Percentiles rank a stretch among this genome's conserved stretches.
Evolutionary conservation across 2,797 vertebrate species (phyloP).

Genomic region (Pipistrellus pipistrellus): DNA sequence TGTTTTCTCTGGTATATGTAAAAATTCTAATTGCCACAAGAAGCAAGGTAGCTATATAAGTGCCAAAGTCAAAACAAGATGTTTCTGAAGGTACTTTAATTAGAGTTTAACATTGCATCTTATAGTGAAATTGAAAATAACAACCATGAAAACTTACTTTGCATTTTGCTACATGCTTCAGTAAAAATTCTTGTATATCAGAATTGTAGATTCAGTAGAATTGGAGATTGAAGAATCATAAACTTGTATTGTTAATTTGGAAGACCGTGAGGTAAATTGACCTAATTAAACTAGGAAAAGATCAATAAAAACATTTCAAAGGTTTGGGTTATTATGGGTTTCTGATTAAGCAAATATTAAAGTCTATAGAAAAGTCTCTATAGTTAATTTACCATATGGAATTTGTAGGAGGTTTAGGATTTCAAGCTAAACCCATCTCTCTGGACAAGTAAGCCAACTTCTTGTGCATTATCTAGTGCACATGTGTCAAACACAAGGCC

Average conservation of each 20-base stretch:
- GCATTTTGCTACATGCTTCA: not conserved
- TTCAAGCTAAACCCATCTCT: conserved; percentile 40
- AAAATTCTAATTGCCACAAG: conserved; percentile 67
- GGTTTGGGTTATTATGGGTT: conserved; percentile 13
- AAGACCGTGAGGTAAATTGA: conserved; percentile 17
- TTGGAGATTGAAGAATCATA: not conserved
- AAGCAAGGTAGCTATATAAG: conserved; percentile 64
- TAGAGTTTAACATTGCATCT: conserved; percentile 40
- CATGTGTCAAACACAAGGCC: too few relatives aligned
- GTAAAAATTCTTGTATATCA: conserved; percentile 44
- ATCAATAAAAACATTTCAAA: conserved; percentile 23
- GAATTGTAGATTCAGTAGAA: conserved; percentile 5
- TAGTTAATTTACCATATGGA: conserved; percentile 28
- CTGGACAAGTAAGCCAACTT: conserved; percentile 43
- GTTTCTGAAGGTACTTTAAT: conserved; percentile 62
- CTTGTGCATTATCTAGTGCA: not conserved
- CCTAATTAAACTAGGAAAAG: conserved; percentile 49
- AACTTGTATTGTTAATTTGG: conserved; percentile 41
- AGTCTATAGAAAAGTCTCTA: conserved; percentile 12
- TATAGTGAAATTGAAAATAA: conserved; percentile 58
- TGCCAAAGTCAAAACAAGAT: conserved; percentile 58
- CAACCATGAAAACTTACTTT: conserved; percentile 53
- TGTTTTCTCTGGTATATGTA: conserved; percentile 35
- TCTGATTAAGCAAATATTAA: conserved; percentile 54
- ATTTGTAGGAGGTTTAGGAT: conserved; percentile 37